Base-by-base conservation (phyloP, 2,888 invertebrate species). In the Parnassius glacialis region DNA sequence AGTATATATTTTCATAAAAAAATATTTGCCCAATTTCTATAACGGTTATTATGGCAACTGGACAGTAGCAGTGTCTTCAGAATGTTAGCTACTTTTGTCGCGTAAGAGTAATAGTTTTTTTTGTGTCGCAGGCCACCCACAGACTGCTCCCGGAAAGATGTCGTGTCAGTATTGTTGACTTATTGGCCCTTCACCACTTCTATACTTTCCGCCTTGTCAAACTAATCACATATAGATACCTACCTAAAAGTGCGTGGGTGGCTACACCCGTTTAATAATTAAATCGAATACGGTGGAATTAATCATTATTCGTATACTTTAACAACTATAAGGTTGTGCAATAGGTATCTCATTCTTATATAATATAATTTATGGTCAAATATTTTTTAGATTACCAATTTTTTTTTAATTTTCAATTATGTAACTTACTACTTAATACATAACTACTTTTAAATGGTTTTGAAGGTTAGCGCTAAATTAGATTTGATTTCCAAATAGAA, bases 121-220 rank as follows among this genome's bases (percentile, higher is more conserved):
- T 71, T 69, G 68, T 69, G 67, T 58, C 63, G 64, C 59, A 67
- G 81, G 79, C 90, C 90, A 90, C 90, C 89, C 89, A 89, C 88
- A 81, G 70, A 63, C 73, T 67, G 69, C 68, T 64, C 65, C 70
- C 68, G 64, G 68, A 69, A 81, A 84, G 83, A 74, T 77, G 87
- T 78, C 82, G 65, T 76, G 82, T 88, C 89, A 89, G 74, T 74
- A 65, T 64, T 87, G 74, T 90, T 88, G 81, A 84, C 84, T 72
- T 69, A 69, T 69, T 68, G 79, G 74, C 76, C 80, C 79, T 77
- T 78, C 72, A 76, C 83, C 80, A 82, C 81, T 82, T 74, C 78
- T 76, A 76, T 83, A 80, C 80, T 82, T 82, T 84, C 84, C 83
- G 83, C 84, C 75, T 78, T 79, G 80, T 76, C 80, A 80, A 81